A percentile compares a stretch with the other conserved stretches of the same genome.
Evolutionary conservation across 1,140 invertebrate species (phyloP).

Genomic region (Piezodorus guildinii): DNA sequence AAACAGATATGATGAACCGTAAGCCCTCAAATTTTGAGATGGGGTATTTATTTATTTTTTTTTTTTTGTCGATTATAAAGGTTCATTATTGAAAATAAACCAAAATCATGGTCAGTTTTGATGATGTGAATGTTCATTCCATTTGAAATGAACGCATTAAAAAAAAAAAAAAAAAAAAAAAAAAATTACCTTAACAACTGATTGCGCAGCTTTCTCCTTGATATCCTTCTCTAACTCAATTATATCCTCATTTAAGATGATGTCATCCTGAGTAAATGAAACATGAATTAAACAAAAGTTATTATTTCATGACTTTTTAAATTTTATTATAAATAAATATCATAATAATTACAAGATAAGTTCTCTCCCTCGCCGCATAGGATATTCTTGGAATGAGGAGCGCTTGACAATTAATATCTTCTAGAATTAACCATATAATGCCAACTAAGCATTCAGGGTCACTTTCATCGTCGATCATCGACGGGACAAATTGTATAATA

Average conservation of each 20-base stretch:
- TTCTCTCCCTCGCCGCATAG: conserved; percentile 12
- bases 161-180: too few relatives aligned
- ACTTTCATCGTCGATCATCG: conserved; percentile 37
- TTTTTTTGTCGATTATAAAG: too few relatives aligned
- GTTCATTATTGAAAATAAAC: too few relatives aligned
- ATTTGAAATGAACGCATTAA: too few relatives aligned
- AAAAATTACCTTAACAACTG: conserved; percentile 13
- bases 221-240: conserved; percentile 18
- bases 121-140: too few relatives aligned
- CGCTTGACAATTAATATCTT: conserved; percentile 48
- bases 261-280: conserved; percentile 19
- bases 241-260: conserved; percentile 16
- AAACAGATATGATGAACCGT: too few relatives aligned
- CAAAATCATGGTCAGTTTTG: too few relatives aligned
- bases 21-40: too few relatives aligned
- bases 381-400: conserved; percentile 26
- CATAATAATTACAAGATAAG: conserved; percentile 24
- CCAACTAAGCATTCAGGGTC: conserved; percentile 44
- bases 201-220: conserved; percentile 3
- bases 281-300: neutral
- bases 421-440: conserved; percentile 43
- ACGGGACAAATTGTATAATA: conserved; percentile 48
- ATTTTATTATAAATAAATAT: too few relatives aligned
- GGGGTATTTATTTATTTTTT: too few relatives aligned
- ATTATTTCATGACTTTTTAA: too few relatives aligned